Conservation (phyloP, 2,797 vertebrate genomes). For the Sitta carolinensis region DNA sequence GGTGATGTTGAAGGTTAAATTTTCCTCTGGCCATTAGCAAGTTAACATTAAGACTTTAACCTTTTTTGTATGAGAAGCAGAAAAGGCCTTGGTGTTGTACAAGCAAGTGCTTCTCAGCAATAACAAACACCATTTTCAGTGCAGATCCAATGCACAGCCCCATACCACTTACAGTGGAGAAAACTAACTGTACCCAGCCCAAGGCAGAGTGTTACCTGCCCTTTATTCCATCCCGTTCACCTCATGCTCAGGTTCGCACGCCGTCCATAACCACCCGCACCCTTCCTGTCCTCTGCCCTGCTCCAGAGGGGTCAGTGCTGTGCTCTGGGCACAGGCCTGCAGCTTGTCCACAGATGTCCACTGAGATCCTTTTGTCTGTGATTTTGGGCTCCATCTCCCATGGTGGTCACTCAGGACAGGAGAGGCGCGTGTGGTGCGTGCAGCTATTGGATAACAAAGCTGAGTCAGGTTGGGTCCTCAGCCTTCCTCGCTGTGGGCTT, state of each 20-base stretch:
- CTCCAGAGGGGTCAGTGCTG: neutral
- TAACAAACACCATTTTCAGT: neutral
- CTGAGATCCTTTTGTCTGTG: neutral
- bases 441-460: neutral
- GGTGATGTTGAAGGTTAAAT: neutral
- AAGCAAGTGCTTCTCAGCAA: neutral
- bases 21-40: neutral
- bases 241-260: neutral
- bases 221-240: neutral
- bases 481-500: neutral
- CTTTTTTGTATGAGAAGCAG: neutral
- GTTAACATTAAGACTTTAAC: neutral
- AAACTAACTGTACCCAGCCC: neutral
- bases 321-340: neutral
- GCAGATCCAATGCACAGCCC: neutral
- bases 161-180: neutral
- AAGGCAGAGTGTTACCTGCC: neutral
- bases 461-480: neutral
- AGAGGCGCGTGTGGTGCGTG: neutral
- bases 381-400: neutral
- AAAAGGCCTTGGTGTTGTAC: neutral
- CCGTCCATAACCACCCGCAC: neutral
- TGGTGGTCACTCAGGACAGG: neutral
- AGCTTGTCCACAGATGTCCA: neutral
- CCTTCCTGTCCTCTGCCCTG: neutral